Conservation (phyloP, 2,888 invertebrate species). For the Euplagia quadripunctaria region DNA sequence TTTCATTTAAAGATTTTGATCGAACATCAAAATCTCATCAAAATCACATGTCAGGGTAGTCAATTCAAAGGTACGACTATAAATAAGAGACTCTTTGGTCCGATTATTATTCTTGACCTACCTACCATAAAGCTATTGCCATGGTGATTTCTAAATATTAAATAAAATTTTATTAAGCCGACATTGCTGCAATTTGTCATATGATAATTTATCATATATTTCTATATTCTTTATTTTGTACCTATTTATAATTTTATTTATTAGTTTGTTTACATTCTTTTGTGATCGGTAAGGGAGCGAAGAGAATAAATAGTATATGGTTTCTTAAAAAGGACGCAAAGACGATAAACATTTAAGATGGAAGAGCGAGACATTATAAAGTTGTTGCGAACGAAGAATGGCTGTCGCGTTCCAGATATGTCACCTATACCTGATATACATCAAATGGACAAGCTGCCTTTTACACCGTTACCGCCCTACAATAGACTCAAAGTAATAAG, state of each 20-base stretch:
- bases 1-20: too few species aligned
- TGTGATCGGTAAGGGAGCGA: background rate
- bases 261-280: background rate
- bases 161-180: background rate
- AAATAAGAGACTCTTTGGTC: background rate
- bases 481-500: slow-evolving; percentile 77
- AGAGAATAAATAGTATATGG: background rate
- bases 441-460: slow-evolving; percentile 75
- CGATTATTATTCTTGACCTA: background rate
- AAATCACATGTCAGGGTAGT: too few species aligned
- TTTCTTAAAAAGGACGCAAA: background rate
- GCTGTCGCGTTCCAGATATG: slow-evolving; percentile 78
- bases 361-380: slow-evolving; percentile 79
- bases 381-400: slow-evolving; percentile 79
- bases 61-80: background rate
- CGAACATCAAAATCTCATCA: too few species aligned
- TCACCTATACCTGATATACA: slow-evolving; percentile 75
- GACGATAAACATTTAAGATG: background rate
- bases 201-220: background rate
- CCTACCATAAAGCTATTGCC: background rate
- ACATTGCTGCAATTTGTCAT: background rate
- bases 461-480: slow-evolving; percentile 77
- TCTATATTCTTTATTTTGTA: slow-evolving; percentile 1
- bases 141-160: background rate
- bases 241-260: background rate